Evolutionary conservation across 2,888 invertebrate species (phyloP), one percentile per base, ranked within the genome.

Genomic region (Tetramorium bicarinatum): DNA sequence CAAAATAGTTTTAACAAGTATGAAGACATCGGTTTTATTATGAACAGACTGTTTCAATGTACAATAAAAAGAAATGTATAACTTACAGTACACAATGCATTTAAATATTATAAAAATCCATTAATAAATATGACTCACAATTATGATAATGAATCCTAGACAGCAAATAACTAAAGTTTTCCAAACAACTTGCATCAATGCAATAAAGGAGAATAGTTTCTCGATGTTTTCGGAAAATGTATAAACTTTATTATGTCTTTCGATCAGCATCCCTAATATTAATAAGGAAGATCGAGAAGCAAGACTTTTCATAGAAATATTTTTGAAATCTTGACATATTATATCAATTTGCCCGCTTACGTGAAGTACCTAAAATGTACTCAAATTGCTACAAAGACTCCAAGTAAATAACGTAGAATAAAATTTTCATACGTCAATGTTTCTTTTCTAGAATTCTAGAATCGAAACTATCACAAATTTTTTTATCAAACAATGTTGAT

Each of bases 131-230:
- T n/a, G 0, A 86, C 87, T 85, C 47, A 90, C 90, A 25, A 79
- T 79, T 13, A 87, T 80, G 1, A 90, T 82, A 62, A 88, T 64
- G 25, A 87, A 87, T 38, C 87, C 89, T 38, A 85, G 21, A 11
- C 83, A 74, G n/a, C 87, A 87, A 44, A 87, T 87, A 4, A 90
- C 54, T 21, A 89, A 38, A 1, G 84, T 86, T 13, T 85, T 82
- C 9, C 74, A 76, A 25, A 87, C 61, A 41, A 88, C 66, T 61
- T 88, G 87, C 54, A 87, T 83, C 34, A 90, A 74, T 0, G 84
- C 61, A 34, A 87, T 69, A 7, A 72, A 83, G 0, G 88, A 82
- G 41, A 77, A 77, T 3, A 77, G 44, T 38, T 56, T 41, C 9
- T 44, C 69, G 21, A 77, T 41, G 9, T 56, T 67, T 9, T 67